Percentiles rank a stretch among this genome's conserved stretches.
Evolutionary conservation across 2,797 vertebrate species (phyloP).

Genomic region (Gallinago solitaria): DNA sequence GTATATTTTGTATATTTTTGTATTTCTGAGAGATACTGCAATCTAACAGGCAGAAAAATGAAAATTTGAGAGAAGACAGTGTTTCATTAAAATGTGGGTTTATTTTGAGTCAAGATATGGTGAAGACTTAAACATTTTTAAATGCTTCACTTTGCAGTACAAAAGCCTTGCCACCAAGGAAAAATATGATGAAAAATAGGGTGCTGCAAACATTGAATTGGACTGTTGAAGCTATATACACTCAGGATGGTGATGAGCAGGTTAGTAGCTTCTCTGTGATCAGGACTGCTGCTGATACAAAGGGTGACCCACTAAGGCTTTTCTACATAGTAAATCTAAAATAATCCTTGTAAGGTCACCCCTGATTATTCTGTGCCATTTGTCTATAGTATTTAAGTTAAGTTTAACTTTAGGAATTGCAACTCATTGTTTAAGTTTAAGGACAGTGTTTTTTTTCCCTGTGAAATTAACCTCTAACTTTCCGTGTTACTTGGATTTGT

Average conservation of each 20-base stretch:
- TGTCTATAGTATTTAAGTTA: background rate
- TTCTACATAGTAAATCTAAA: background rate
- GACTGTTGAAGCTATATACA: accelerated
- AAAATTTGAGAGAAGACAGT: background rate
- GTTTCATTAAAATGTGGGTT: background rate
- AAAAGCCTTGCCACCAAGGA: background rate
- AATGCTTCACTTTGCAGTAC: background rate
- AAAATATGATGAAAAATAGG: background rate
- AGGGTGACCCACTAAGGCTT: accelerated
- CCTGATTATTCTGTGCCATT: background rate
- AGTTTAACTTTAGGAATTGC: background rate
- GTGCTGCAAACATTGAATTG: background rate
- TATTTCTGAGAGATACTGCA: background rate
- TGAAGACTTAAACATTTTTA: background rate
- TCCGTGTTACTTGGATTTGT: background rate
- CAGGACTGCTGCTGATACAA: background rate
- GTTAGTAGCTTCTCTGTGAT: background rate
- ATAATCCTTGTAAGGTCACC: background rate
- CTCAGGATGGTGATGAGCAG: background rate
- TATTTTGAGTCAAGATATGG: background rate
- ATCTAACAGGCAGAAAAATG: background rate
- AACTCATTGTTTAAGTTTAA: background rate
- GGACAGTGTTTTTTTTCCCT: background rate
- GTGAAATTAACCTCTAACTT: background rate
- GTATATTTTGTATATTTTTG: background rate